A percentile compares a stretch with the other conserved stretches of the same genome.
phyloP scores from a whole-genome alignment of 2,888 invertebrate species.

The Metallyticus violacea region DNA sequence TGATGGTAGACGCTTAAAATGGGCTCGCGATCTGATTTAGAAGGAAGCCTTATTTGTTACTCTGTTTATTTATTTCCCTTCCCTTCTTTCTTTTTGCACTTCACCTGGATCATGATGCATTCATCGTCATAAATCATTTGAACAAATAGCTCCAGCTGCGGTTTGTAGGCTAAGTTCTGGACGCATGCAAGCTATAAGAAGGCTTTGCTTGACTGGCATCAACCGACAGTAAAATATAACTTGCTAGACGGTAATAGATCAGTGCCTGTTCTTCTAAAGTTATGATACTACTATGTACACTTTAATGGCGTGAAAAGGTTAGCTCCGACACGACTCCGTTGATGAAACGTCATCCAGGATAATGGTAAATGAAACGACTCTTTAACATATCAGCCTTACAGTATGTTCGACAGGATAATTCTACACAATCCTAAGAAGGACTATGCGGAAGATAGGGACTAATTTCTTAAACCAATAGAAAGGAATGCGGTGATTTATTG shows the following conservation, averaged over 20 bases:
- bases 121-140: background rate
- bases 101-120: background rate
- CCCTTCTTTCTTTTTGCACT: background rate
- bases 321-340: background rate
- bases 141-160: background rate
- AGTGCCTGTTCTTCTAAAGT: too few relatives aligned
- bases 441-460: too few relatives aligned
- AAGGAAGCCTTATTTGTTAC: background rate
- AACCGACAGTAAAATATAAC: background rate
- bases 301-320: background rate
- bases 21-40: background rate
- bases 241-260: background rate
- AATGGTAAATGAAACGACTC: background rate
- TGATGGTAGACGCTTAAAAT: background rate
- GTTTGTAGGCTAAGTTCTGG: background rate
- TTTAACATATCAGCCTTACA: background rate
- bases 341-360: background rate
- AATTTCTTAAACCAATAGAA: too few relatives aligned
- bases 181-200: background rate
- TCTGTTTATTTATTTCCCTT: background rate
- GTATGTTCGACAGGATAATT: background rate
- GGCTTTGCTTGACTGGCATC: background rate
- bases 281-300: background rate
- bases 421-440: background rate
- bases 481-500: too few relatives aligned